phyloP scores from a whole-genome alignment of 53 echinoderm and acorn worm species.

The Stichopus horrens region DNA sequence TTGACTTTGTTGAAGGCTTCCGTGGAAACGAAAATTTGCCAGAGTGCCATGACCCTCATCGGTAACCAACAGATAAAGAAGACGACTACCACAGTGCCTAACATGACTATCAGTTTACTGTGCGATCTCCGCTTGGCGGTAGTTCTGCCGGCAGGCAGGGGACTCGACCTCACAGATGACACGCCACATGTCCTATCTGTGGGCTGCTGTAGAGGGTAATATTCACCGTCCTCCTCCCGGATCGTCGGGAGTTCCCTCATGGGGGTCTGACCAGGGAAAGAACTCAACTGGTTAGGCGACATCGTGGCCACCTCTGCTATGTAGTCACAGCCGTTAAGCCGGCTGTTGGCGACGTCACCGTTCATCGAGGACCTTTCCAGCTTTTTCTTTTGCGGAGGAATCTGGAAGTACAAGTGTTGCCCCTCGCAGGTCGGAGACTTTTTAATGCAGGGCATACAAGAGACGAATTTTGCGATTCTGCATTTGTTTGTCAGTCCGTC shows the following conservation, averaged over 20 bases:
- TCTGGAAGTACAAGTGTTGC: background rate
- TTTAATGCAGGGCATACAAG: slow-evolving; percentile 8
- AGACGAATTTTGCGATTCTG: background rate
- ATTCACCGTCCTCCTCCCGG: slow-evolving; percentile 20
- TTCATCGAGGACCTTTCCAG: slow-evolving; percentile 9
- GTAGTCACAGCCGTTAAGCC: slow-evolving; percentile 8
- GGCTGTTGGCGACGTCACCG: background rate
- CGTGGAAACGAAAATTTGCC: slow-evolving; percentile 57
- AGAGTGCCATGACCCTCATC: slow-evolving; percentile 65
- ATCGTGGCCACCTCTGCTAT: background rate
- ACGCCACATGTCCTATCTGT: background rate
- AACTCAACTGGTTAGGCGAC: background rate
- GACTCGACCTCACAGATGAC: background rate
- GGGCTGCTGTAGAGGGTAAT: background rate
- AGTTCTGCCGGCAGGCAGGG: background rate
- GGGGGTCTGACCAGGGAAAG: background rate
- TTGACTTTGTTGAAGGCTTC: slow-evolving; percentile 36
- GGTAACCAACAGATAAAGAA: slow-evolving; percentile 92
- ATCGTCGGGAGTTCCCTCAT: slow-evolving; percentile 5
- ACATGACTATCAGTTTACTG: slow-evolving; percentile 75
- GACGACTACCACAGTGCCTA: slow-evolving; percentile 73
- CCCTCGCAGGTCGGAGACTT: background rate
- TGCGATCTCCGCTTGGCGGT: slow-evolving; percentile 55
- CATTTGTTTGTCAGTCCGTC: background rate
- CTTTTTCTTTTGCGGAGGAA: background rate